These are phyloP conservation scores for Strigamia crassipes DNA, from an alignment of 2,888 invertebrate species.

Conservation along the genomic window DNA sequence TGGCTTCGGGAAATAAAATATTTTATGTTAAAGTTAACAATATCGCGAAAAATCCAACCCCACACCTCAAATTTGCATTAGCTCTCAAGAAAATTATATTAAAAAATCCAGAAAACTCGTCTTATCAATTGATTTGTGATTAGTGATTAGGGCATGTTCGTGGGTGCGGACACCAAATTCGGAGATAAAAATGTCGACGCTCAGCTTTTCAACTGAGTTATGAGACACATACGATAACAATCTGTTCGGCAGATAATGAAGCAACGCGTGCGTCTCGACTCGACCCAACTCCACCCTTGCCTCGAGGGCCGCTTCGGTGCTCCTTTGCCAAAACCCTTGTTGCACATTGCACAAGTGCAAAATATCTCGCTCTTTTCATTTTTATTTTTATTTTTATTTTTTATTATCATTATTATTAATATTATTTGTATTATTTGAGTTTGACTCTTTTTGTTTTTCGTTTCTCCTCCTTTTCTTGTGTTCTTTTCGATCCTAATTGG, in stretches of 20 bases:
- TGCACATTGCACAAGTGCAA: not conserved
- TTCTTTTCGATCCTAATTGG: conserved; percentile 2
- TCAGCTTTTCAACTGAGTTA: conserved; percentile 26
- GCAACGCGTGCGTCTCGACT: not conserved
- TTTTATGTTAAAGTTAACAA: not conserved
- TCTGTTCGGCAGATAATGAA: conserved; percentile 9
- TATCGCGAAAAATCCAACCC: too few relatives aligned
- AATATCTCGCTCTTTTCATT: not conserved
- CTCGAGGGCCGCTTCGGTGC: not conserved
- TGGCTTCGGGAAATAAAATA: not conserved
- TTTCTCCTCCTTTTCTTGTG: not conserved
- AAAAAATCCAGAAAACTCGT: not conserved
- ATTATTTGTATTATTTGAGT: too few relatives aligned
- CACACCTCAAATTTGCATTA: too few relatives aligned
- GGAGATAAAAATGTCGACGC: not conserved
- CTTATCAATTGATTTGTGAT: not conserved
- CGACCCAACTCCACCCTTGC: not conserved
- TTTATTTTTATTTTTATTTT: too few relatives aligned
- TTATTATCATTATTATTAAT: too few relatives aligned
- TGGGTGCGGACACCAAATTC: conserved; percentile 22
- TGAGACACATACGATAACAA: conserved; percentile 18
- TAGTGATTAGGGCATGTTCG: not conserved
- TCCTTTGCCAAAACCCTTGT: conserved; percentile 21
- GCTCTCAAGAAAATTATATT: too few relatives aligned
- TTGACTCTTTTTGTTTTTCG: not conserved